Percentiles rank a stretch among this genome's conserved stretches.
These are phyloP conservation scores for Pectinophora gossypiella DNA, from an alignment of 1,140 invertebrate species.

Conservation along the genomic window DNA sequence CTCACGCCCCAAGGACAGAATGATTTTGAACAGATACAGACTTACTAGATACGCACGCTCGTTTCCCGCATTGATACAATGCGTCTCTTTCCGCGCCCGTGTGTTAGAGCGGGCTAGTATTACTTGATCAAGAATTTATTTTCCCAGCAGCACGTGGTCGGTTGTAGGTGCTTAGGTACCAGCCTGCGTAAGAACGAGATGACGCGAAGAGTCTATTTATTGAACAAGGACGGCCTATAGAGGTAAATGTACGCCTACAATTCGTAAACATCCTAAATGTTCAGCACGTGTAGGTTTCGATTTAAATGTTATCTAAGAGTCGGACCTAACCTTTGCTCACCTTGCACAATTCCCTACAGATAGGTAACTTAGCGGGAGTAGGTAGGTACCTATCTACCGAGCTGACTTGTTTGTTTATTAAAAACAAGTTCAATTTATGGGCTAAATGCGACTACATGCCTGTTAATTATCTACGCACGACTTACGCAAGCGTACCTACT, in stretches of 20 bases:
- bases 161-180: constrained; percentile 1
- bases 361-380: background rate
- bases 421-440: background rate
- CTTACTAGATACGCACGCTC: background rate
- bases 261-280: constrained; percentile 2
- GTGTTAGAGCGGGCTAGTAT: background rate
- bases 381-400: background rate
- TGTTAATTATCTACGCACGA: constrained; percentile 1
- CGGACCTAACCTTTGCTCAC: background rate
- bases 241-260: constrained; percentile 1
- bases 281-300: background rate
- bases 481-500: background rate
- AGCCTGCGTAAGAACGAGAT: background rate
- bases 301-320: background rate
- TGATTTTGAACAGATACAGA: background rate
- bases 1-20: background rate
- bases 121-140: constrained; percentile 2
- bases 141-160: constrained; percentile 3
- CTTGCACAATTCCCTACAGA: background rate
- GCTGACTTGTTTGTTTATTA: background rate
- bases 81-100: background rate
- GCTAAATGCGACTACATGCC: too few relatives aligned
- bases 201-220: background rate
- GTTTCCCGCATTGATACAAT: background rate
- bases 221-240: constrained; percentile 1